Percentiles rank a stretch among this genome's conserved stretches.
These are phyloP conservation scores for Eilema griseolum DNA, from an alignment of 2,888 invertebrate genomes.

Conservation along the genomic window DNA sequence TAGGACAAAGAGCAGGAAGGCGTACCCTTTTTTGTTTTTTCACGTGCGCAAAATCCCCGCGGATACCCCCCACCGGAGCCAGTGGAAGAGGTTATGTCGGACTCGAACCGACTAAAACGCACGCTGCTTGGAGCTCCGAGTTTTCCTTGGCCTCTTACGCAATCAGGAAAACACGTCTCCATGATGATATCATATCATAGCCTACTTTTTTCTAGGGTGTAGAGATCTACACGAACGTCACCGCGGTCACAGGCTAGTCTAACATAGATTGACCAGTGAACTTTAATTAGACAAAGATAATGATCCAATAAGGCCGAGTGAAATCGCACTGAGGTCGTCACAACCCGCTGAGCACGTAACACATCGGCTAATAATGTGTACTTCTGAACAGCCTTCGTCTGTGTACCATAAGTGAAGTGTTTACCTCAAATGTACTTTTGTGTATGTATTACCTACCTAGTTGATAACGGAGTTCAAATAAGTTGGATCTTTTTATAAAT, in stretches of 20 bases:
- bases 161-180: no score
- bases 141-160: no score
- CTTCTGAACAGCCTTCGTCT: constrained; percentile 19
- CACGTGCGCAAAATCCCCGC: no score
- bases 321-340: constrained; percentile 55
- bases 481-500: background rate
- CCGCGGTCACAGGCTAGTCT: background rate
- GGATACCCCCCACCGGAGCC: no score
- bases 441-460: background rate
- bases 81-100: no score
- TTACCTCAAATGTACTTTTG: background rate
- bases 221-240: no score
- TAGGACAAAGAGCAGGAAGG: no score
- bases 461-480: background rate
- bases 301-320: constrained; percentile 47
- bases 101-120: no score
- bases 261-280: constrained; percentile 27
- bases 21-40: no score
- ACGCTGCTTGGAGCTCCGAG: no score
- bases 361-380: constrained; percentile 31
- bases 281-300: constrained; percentile 50
- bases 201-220: no score
- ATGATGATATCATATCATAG: no score
- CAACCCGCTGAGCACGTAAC: constrained; percentile 38
- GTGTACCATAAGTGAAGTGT: constrained; percentile 10